Conservation (phyloP, 2,113 vertebrate genomes). For the Bubalus kerabau region DNA sequence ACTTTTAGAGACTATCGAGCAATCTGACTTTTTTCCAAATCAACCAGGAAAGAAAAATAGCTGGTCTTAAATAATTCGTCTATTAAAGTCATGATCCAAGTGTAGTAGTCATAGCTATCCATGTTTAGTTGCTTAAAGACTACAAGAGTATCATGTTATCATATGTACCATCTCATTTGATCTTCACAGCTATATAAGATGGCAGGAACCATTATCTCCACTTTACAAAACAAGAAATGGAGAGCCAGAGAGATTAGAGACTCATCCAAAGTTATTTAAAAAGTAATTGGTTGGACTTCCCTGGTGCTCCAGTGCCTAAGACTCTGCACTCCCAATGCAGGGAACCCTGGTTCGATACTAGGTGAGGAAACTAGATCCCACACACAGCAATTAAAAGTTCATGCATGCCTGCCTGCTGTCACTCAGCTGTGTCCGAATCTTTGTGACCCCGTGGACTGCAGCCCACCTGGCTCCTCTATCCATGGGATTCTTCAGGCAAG, state of each 20-base stretch:
- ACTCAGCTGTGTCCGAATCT: not conserved
- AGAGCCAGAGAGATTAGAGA: not conserved
- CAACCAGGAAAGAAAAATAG: not conserved
- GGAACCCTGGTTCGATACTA: not conserved
- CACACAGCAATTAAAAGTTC: not conserved
- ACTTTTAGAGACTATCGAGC: not conserved
- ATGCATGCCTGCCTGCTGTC: not conserved
- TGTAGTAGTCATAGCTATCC: not conserved
- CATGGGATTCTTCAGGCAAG: not conserved
- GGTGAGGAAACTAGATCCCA: not conserved
- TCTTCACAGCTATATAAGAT: not conserved
- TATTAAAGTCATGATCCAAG: not conserved
- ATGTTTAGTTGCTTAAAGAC: not conserved
- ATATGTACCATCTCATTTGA: not conserved
- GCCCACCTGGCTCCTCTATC: not conserved
- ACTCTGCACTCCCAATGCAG: not conserved
- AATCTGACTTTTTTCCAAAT: not conserved
- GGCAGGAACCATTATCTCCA: not conserved
- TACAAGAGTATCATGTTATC: not conserved
- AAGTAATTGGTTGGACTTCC: not conserved
- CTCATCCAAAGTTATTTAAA: not conserved
- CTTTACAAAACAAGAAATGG: not conserved
- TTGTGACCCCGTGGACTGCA: not conserved
- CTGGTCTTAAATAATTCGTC: not conserved
- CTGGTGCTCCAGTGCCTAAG: not conserved